phyloP scores from a whole-genome alignment of 2,113 vertebrate genomes.

The Gavia stellata region DNA sequence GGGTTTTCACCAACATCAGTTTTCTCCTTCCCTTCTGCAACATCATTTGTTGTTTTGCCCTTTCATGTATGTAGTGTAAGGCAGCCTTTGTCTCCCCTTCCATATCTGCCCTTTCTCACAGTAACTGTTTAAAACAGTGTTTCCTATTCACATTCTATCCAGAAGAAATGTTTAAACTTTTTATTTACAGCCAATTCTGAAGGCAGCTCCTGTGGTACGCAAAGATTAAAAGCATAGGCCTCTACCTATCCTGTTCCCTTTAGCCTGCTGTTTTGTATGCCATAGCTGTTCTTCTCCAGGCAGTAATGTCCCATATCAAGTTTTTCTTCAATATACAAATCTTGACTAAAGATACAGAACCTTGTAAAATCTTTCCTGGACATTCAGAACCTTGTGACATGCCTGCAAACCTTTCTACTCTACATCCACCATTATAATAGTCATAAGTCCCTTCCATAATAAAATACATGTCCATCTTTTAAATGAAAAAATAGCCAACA shows the following conservation, averaged over 20 bases:
- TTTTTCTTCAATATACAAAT: not conserved
- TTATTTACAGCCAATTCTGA: not conserved
- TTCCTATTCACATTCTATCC: not conserved
- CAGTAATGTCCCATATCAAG: not conserved
- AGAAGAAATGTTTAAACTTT: not conserved
- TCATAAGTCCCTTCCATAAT: not conserved
- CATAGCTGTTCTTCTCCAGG: not conserved
- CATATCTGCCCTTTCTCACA: not conserved
- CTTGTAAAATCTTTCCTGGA: not conserved
- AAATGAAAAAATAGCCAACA: not conserved
- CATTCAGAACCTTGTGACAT: not conserved
- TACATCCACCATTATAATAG: not conserved
- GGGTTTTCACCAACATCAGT: not conserved
- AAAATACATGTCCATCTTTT: not conserved
- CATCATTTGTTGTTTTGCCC: not conserved
- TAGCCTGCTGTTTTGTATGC: not conserved
- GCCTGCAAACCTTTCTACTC: not conserved
- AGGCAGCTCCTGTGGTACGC: not conserved
- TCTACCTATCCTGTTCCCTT: not conserved
- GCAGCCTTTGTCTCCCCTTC: not conserved
- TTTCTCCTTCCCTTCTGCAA: not conserved
- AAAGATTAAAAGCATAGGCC: not conserved
- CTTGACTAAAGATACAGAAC: not conserved
- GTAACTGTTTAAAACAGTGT: not conserved
- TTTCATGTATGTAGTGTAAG: fast-evolving